These are phyloP conservation scores for Mus pahari DNA, from an alignment of 2,113 vertebrate species.

Conservation along the genomic window DNA sequence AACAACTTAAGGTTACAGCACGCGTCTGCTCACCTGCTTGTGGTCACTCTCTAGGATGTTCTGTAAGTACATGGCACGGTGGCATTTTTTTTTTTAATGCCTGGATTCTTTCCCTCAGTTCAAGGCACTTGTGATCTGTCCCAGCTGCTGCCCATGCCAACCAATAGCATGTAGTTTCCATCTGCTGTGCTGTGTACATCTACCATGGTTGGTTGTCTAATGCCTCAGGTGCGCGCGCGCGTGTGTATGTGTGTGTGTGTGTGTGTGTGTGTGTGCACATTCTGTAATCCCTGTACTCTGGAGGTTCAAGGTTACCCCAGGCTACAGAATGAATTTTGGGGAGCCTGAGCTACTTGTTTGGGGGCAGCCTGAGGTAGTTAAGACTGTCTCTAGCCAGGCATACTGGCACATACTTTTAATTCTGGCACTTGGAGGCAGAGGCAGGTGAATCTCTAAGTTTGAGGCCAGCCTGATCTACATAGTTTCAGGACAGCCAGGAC, in stretches of 20 bases:
- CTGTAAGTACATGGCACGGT: accelerated
- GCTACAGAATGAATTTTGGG: not conserved
- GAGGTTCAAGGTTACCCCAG: not conserved
- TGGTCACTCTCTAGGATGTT: not conserved
- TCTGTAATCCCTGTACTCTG: not conserved
- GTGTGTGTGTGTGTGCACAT: no score
- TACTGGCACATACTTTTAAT: not conserved
- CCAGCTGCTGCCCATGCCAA: not conserved
- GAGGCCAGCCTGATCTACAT: not conserved
- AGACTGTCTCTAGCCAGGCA: not conserved
- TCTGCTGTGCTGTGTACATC: no score
- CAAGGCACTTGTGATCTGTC: no score
- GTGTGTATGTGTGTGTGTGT: no score
- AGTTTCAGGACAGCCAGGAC: not conserved
- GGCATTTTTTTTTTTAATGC: not conserved
- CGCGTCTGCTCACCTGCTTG: not conserved
- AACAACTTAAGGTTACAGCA: no score
- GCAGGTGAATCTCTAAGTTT: not conserved
- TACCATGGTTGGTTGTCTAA: no score
- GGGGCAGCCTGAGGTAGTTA: not conserved
- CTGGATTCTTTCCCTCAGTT: not conserved
- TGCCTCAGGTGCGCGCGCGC: not conserved
- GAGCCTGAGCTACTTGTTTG: not conserved
- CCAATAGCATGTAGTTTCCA: accelerated
- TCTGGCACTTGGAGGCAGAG: no score